Evolutionary conservation across 2,113 vertebrate genomes (phyloP).

Genomic region (Miniopterus natalensis): DNA sequence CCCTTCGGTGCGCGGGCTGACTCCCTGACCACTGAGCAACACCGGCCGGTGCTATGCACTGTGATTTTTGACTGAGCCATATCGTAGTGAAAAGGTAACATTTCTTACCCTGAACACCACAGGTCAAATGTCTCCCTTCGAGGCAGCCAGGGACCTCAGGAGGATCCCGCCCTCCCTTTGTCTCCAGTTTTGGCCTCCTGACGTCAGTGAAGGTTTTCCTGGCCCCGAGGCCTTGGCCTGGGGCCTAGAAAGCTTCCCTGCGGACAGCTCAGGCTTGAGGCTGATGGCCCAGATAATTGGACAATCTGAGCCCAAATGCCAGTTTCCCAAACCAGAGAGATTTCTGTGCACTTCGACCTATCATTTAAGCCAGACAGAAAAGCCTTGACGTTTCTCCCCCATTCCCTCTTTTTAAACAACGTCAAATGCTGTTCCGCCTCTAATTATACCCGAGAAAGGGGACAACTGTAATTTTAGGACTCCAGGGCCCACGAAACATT

Average conservation of each 20-base stretch:
- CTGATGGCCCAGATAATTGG: conserved; percentile 75
- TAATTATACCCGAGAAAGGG: conserved; percentile 74
- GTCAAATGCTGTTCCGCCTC: conserved; percentile 32
- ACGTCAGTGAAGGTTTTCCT: conserved; percentile 67
- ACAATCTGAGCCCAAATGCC: conserved; percentile 71
- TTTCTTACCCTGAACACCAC: not conserved
- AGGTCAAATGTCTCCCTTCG: conserved; percentile 10
- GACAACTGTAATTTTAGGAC: conserved; percentile 75
- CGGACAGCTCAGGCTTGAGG: conserved; percentile 64
- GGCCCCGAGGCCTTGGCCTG: conserved; percentile 55
- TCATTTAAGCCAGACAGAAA: conserved; percentile 79
- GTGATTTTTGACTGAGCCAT: not conserved
- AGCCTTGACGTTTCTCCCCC: conserved; percentile 41
- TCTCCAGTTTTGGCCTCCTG: conserved; percentile 50
- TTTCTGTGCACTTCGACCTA: conserved; percentile 67
- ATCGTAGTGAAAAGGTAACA: not conserved
- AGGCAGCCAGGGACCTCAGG: not conserved
- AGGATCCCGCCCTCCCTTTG: not conserved
- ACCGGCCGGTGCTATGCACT: not conserved
- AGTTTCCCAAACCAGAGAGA: conserved; percentile 76
- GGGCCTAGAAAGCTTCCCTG: conserved; percentile 66
- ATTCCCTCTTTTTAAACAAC: conserved; percentile 74
- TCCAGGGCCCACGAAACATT: conserved; percentile 59
- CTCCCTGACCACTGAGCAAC: not conserved
- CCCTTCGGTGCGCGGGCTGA: not conserved